Percentiles rank a stretch among this genome's conserved stretches.
Conservation (phyloP, 2,113 vertebrate genomes). For the Amphiprion percula region DNA sequence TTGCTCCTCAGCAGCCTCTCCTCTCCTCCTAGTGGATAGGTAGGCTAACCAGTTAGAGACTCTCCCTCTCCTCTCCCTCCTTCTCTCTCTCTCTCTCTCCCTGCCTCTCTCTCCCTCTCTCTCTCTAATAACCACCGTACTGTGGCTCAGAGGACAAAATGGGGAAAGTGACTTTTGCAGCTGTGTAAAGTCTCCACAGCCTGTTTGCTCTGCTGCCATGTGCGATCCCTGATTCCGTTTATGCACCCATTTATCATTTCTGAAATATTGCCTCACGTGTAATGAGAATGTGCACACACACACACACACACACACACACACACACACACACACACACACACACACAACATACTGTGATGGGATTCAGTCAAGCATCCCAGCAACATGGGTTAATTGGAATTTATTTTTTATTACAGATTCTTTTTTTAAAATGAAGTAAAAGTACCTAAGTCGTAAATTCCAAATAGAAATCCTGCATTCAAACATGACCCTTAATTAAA, state of each 20-base stretch:
- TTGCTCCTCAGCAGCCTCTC: constrained; percentile 82
- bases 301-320: too few relatives aligned
- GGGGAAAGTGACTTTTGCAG: constrained; percentile 70
- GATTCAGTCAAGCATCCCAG: background rate
- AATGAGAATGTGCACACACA: background rate
- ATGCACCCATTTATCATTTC: constrained; percentile 6
- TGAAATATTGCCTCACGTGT: background rate
- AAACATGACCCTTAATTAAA: background rate
- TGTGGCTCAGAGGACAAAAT: constrained; percentile 73
- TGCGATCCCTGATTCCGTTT: background rate
- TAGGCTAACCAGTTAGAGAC: constrained; percentile 73
- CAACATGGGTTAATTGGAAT: constrained; percentile 1
- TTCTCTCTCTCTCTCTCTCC: constrained; percentile 28
- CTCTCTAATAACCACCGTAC: constrained; percentile 48
- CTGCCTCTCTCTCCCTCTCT: constrained; percentile 29
- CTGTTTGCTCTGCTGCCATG: constrained; percentile 14
- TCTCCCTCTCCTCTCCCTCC: constrained; percentile 42
- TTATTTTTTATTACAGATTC: background rate
- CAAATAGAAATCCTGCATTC: background rate
- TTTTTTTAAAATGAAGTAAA: constrained; percentile 1
- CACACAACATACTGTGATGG: background rate
- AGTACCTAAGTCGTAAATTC: background rate
- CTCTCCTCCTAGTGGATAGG: constrained; percentile 86
- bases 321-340: background rate
- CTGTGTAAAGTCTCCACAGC: constrained; percentile 37